A percentile compares a stretch with the other conserved stretches of the same genome.
Evolutionary conservation across 2,113 vertebrate species (phyloP).

Genomic region (Paradisaea rubra): DNA sequence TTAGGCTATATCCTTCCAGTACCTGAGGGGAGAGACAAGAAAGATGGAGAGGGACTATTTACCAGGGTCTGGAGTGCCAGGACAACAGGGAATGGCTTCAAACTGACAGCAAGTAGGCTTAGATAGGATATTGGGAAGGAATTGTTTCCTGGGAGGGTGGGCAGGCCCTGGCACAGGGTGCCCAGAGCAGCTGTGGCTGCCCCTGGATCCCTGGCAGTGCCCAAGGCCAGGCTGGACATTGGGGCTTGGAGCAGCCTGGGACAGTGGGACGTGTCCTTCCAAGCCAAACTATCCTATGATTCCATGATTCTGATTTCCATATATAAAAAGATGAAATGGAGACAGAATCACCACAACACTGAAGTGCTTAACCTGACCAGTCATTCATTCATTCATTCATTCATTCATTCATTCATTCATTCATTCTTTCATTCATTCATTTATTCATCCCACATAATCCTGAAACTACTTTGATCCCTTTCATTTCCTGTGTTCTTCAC

Average conservation of each 20-base stretch:
- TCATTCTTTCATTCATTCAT: not conserved
- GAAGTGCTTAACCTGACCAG: not conserved
- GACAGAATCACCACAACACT: not conserved
- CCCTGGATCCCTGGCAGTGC: not conserved
- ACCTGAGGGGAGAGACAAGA: not conserved
- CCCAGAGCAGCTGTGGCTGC: not conserved
- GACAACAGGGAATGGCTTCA: not conserved
- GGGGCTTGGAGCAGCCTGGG: not conserved
- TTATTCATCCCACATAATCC: not conserved
- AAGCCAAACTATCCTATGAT: not conserved
- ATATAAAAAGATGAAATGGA: not conserved
- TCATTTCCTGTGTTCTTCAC: not conserved
- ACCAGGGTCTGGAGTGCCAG: not conserved
- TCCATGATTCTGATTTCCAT: not conserved
- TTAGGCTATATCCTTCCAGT: not conserved
- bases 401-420: no score
- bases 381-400: no score
- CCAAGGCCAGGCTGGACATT: not conserved
- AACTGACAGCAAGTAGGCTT: rapidly evolving
- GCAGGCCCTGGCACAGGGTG: not conserved
- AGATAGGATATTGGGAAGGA: not conserved
- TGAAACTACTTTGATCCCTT: not conserved
- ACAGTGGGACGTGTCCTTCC: not conserved
- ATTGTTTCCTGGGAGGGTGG: not conserved
- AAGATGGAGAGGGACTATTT: not conserved